A percentile compares a stretch with the other conserved stretches of the same genome.
Conservation (phyloP, 2,797 vertebrate genomes). For the Diplodus puntazzo region DNA sequence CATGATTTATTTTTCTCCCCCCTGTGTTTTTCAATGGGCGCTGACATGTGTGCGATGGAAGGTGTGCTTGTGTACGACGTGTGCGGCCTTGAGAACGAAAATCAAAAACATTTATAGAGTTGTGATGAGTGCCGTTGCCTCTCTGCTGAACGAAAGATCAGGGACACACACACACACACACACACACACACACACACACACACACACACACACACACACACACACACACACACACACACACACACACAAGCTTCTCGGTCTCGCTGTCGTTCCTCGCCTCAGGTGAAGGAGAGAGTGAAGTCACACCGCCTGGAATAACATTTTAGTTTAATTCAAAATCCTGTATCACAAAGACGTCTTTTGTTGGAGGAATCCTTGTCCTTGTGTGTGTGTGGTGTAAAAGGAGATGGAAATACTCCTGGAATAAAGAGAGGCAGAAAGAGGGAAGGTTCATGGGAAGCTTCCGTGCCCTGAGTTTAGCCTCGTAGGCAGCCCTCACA, state of each 20-base stretch:
- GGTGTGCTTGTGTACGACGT: conserved; percentile 20
- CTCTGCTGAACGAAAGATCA: conserved; percentile 49
- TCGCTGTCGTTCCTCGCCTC: conserved; percentile 22
- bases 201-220: conserved; percentile 5
- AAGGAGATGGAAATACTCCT: conserved; percentile 10
- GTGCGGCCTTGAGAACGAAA: conserved; percentile 59
- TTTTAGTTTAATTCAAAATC: conserved; percentile 51
- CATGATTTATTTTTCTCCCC: background rate
- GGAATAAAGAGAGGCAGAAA: conserved; percentile 30
- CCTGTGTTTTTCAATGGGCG: background rate
- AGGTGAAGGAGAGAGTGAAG: conserved; percentile 48
- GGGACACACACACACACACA: conserved; percentile 29
- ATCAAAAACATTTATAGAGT: conserved; percentile 41
- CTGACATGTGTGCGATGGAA: background rate
- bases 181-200: too few relatives aligned
- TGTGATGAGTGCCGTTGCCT: conserved; percentile 50
- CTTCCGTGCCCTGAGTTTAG: conserved; percentile 1
- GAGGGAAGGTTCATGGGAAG: background rate
- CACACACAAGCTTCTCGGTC: conserved; percentile 10
- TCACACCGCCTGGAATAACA: conserved; percentile 45
- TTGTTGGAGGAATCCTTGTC: conserved; percentile 24
- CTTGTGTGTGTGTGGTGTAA: conserved; percentile 21
- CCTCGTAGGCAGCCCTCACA: background rate
- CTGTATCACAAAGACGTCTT: conserved; percentile 34
- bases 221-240: too few relatives aligned